Percentiles rank a stretch among this genome's conserved stretches.
Conservation (phyloP, 2,797 vertebrate genomes). For the Phyllotis vaccarum region DNA sequence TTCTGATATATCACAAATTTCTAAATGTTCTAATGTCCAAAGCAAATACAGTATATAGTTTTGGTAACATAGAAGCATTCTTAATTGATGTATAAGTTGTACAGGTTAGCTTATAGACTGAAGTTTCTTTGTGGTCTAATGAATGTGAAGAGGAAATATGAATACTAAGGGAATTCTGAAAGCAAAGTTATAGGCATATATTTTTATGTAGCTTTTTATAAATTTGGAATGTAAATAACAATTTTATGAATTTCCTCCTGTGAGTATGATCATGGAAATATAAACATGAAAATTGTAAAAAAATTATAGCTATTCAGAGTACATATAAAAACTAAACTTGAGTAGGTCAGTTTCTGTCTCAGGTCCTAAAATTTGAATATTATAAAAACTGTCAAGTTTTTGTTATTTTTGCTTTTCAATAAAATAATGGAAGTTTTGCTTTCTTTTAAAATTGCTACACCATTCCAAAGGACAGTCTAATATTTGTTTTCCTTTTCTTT, state of each 20-base stretch:
- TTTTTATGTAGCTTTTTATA: slow-evolving; percentile 38
- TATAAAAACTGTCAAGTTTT: neutral
- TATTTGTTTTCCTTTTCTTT: slow-evolving; percentile 1
- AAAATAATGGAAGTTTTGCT: slow-evolving; percentile 8
- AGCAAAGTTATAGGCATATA: slow-evolving; percentile 28
- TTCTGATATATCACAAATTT: slow-evolving; percentile 60
- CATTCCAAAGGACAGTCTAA: slow-evolving; percentile 65
- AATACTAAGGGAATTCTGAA: slow-evolving; percentile 44
- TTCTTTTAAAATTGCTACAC: neutral
- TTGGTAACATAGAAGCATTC: neutral
- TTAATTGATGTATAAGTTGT: neutral
- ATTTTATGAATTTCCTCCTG: neutral
- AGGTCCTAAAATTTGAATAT: neutral
- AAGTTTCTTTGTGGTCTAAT: neutral
- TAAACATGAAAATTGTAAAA: neutral
- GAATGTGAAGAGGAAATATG: slow-evolving; percentile 13
- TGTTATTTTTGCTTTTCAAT: slow-evolving; percentile 58
- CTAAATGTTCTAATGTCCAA: neutral
- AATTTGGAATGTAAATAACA: slow-evolving; percentile 4
- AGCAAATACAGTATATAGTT: neutral
- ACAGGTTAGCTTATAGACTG: neutral
- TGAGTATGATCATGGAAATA: slow-evolving; percentile 35
- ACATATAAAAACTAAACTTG: slow-evolving; percentile 29
- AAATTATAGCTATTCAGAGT: neutral
- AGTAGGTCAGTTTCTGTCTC: neutral